phyloP scores from a whole-genome alignment of 2,797 vertebrate genomes.

The Lithobates pipiens region DNA sequence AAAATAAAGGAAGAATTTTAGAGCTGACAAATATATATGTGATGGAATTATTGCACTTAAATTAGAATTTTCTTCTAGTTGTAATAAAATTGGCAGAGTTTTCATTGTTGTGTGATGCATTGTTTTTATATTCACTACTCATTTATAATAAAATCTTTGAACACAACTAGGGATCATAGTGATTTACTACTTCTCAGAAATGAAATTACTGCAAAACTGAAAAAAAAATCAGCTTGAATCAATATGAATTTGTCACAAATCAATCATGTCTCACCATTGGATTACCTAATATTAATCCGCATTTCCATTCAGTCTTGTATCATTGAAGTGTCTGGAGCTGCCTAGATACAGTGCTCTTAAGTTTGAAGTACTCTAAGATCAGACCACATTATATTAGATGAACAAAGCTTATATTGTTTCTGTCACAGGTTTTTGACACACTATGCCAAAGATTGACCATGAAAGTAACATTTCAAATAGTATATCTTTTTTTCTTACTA shows the following conservation, averaged over 20 bases:
- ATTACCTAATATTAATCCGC: not conserved
- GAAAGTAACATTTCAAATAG: too few species aligned
- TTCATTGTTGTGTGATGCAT: not conserved
- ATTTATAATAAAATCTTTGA: not conserved
- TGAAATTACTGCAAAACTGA: not conserved
- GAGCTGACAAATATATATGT: not conserved
- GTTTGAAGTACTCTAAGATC: too few species aligned
- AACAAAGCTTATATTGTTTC: too few species aligned
- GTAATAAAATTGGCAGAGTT: not conserved
- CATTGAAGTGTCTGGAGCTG: too few species aligned
- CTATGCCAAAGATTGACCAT: too few species aligned
- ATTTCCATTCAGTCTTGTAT: not conserved
- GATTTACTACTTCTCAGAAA: not conserved
- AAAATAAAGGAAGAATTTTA: not conserved
- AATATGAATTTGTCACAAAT: not conserved
- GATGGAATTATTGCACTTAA: too few species aligned
- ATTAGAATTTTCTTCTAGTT: too few species aligned
- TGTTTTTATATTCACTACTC: not conserved
- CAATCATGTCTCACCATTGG: not conserved
- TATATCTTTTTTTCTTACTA: too few species aligned
- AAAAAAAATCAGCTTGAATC: not conserved
- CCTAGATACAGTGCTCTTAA: too few species aligned
- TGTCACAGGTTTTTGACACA: too few species aligned
- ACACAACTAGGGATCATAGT: not conserved
- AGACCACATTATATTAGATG: too few species aligned